Evolutionary conservation across 2,113 vertebrate genomes (phyloP), one percentile per base, ranked within the genome.

Genomic region (Acrocephalus kingi): DNA sequence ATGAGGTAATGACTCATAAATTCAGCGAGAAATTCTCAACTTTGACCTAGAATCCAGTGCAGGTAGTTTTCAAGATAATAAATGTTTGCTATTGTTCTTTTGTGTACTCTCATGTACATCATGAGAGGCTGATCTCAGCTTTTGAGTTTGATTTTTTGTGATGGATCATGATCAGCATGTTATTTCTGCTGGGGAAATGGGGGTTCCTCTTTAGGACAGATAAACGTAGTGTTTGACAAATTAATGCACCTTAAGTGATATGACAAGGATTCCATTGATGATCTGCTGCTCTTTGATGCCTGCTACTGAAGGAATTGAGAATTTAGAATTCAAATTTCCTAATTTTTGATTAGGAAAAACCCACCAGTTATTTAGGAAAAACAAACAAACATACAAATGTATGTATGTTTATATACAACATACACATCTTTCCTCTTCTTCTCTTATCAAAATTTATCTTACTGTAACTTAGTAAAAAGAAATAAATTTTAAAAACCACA

Each of bases 1-100:
- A 99, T 58, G 98, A 99, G 99, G 99, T 99, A 98, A 97, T 33
- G 56, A 66, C 66, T 83, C 17, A 7, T 35, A 67, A 76, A 19
- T 58, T 79, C 55, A 35, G 23, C n/a, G 52, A 85, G 51, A 82
- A 59, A 59, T 81, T 87, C 67, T 78, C 75, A 71, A 30, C 30
- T 95, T 61, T 81, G 43, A 41, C 56, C 35, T 84, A 59, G 63
- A 80, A 91, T 84, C 84, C 30, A 63, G 41, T 48, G 59, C 45
- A 72, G 64, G 30, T 15, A 35, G 46, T 78, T 77, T 67, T 78
- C 31, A 75, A 25, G 35, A 58, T 64, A 73, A 17, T 39, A 33
- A 27, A 28, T 54, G 19, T 22, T 68, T 80, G 67, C 45, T 51
- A 0, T 45, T 16, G 7, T 0, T 0, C 37, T 54, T 69, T 25